Conservation (phyloP, 2,797 vertebrate species). For the Hoplostethus mediterraneus region DNA sequence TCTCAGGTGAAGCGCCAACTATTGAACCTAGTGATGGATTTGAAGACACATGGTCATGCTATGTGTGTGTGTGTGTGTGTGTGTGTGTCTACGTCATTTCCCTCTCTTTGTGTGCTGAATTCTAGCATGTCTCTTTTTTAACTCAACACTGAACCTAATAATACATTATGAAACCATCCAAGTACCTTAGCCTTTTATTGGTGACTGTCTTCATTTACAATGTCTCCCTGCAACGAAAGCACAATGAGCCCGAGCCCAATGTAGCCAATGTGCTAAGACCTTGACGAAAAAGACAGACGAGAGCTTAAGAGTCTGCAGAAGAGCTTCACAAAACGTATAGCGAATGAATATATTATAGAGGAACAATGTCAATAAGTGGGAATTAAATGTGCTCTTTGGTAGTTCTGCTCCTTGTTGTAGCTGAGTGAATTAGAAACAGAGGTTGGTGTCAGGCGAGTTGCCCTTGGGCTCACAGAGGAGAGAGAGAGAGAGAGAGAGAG, state of each 20-base stretch:
- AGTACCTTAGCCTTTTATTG: too few species aligned
- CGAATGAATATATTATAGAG: slow-evolving; percentile 40
- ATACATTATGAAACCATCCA: background rate
- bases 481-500: slow-evolving; percentile 6
- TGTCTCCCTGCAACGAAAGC: background rate
- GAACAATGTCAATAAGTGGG: slow-evolving; percentile 51
- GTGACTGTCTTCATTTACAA: slow-evolving; percentile 12
- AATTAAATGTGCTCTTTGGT: slow-evolving; percentile 64
- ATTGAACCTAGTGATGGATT: slow-evolving; percentile 67
- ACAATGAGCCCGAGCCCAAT: too few species aligned
- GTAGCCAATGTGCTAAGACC: slow-evolving; percentile 30
- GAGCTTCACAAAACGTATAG: slow-evolving; percentile 36
- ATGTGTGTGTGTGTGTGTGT: slow-evolving; percentile 7
- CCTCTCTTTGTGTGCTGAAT: too few species aligned
- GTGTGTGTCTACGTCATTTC: background rate
- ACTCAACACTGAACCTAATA: background rate
- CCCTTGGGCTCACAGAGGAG: slow-evolving; percentile 63
- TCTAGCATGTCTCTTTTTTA: background rate
- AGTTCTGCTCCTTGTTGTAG: slow-evolving; percentile 56
- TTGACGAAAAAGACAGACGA: slow-evolving; percentile 35
- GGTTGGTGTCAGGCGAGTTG: slow-evolving; percentile 57
- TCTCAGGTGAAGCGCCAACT: slow-evolving; percentile 46
- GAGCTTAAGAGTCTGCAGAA: slow-evolving; percentile 22
- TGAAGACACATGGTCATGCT: slow-evolving; percentile 37
- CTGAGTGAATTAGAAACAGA: slow-evolving; percentile 62